These are phyloP conservation scores for Drosophila mayaguana DNA, from an alignment of 2,888 invertebrate species.

Conservation along the genomic window DNA sequence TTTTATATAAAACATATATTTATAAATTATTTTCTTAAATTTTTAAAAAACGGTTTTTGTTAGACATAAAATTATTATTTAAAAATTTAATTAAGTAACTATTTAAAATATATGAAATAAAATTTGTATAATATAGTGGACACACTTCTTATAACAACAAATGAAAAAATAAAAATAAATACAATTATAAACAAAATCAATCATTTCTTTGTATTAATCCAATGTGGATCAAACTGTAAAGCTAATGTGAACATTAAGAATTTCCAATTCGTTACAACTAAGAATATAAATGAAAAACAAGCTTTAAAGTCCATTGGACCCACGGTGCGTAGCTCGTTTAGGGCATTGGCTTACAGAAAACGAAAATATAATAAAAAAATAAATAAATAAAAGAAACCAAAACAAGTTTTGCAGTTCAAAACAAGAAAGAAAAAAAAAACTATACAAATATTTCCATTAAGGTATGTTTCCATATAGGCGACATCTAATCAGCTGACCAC, in stretches of 20 bases:
- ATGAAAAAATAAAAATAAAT: no score
- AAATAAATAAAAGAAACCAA: conserved; percentile 25
- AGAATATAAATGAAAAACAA: conserved; percentile 1
- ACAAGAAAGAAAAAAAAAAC: not conserved
- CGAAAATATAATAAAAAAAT: conserved; percentile 26
- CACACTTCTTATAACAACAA: no score
- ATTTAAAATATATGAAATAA: no score
- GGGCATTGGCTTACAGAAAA: conserved; percentile 47
- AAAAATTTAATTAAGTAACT: no score
- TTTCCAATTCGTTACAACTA: not conserved
- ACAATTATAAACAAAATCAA: no score
- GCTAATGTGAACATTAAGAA: not conserved
- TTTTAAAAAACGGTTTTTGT: no score
- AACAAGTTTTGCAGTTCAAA: conserved; percentile 27
- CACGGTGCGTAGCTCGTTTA: conserved; percentile 35
- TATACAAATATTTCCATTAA: conserved; percentile 39
- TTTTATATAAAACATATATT: no score
- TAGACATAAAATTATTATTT: no score
- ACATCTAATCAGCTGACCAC: conserved; percentile 24
- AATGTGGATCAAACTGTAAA: not conserved
- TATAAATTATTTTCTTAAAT: no score
- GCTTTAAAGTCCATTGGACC: not conserved
- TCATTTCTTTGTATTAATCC: not conserved
- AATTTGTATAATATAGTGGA: no score
- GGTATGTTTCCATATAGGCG: conserved; percentile 40